phyloP scores from a whole-genome alignment of 2,797 vertebrate genomes.

The Gouania willdenowi region DNA sequence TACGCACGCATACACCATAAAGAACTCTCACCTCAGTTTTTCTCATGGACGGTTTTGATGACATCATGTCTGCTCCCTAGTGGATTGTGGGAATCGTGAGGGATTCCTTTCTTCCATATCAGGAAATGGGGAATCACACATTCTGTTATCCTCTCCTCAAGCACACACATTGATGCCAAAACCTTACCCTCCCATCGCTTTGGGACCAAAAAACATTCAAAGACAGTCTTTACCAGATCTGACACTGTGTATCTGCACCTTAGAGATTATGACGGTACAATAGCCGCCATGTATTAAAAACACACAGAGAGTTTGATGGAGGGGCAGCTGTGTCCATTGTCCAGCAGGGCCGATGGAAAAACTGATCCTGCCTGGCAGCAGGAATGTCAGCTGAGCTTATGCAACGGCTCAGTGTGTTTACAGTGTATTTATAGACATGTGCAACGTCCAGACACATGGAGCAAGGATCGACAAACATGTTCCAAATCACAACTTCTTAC shows the following conservation, averaged over 20 bases:
- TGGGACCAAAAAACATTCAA: background rate
- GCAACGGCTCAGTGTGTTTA: slow-evolving; percentile 53
- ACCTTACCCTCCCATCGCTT: background rate
- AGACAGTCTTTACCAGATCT: background rate
- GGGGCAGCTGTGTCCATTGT: slow-evolving; percentile 56
- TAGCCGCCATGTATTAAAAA: no score
- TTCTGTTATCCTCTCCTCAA: background rate
- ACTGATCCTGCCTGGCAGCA: slow-evolving; percentile 59
- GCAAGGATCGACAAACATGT: no score
- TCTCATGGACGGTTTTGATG: slow-evolving; percentile 45
- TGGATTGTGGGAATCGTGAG: slow-evolving; percentile 68
- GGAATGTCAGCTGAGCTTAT: slow-evolving; percentile 62
- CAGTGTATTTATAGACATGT: slow-evolving; percentile 62
- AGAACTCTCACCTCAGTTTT: slow-evolving; percentile 43
- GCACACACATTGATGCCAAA: slow-evolving; percentile 7
- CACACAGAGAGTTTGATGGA: slow-evolving; percentile 1
- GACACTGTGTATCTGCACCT: background rate
- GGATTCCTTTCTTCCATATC: slow-evolving; percentile 71
- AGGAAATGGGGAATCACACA: slow-evolving; percentile 43
- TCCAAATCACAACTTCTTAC: no score
- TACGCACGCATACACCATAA: slow-evolving; percentile 4
- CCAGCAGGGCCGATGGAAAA: slow-evolving; percentile 63
- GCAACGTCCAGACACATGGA: slow-evolving; percentile 17
- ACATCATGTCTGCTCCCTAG: slow-evolving; percentile 56
- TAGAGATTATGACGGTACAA: background rate